Conservation (phyloP, 2,797 vertebrate species). For the Rhinella marina region DNA sequence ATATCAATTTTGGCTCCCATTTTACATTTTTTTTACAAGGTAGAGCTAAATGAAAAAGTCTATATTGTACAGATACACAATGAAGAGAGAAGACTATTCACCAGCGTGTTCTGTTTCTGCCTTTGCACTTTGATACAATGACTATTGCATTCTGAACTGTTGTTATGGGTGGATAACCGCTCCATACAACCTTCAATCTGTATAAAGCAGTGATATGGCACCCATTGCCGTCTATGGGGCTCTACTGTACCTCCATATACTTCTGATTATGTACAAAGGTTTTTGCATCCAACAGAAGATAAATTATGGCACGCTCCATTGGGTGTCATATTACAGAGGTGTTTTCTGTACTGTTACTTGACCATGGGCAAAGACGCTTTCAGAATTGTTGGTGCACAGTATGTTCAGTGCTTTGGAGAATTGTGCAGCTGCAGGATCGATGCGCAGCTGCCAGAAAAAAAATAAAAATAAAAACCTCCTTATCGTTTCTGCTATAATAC, state of each 20-base stretch:
- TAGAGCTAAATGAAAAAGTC: slow-evolving; percentile 56
- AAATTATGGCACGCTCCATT: too few relatives aligned
- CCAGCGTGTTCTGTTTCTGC: not conserved
- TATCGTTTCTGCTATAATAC: too few relatives aligned
- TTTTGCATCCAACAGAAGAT: too few relatives aligned
- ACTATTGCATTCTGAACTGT: too few relatives aligned
- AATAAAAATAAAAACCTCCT: too few relatives aligned
- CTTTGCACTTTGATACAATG: not conserved
- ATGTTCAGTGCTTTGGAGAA: too few relatives aligned
- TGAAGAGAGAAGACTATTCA: slow-evolving; percentile 41
- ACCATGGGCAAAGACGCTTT: too few relatives aligned
- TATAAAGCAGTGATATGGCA: not conserved
- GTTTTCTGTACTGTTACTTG: too few relatives aligned
- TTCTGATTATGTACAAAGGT: not conserved
- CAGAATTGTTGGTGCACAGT: too few relatives aligned
- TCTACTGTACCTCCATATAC: not conserved
- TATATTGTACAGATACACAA: slow-evolving; percentile 31
- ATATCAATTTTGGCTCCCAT: slow-evolving; percentile 58
- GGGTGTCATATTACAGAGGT: too few relatives aligned
- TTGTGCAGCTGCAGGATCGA: too few relatives aligned
- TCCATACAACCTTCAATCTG: not conserved
- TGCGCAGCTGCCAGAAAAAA: too few relatives aligned
- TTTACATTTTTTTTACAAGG: slow-evolving; percentile 48
- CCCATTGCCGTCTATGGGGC: not conserved
- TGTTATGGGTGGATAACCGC: not conserved